Evolutionary conservation across 1,140 invertebrate species (phyloP).

Genomic region (Melipona quadrifasciata): DNA sequence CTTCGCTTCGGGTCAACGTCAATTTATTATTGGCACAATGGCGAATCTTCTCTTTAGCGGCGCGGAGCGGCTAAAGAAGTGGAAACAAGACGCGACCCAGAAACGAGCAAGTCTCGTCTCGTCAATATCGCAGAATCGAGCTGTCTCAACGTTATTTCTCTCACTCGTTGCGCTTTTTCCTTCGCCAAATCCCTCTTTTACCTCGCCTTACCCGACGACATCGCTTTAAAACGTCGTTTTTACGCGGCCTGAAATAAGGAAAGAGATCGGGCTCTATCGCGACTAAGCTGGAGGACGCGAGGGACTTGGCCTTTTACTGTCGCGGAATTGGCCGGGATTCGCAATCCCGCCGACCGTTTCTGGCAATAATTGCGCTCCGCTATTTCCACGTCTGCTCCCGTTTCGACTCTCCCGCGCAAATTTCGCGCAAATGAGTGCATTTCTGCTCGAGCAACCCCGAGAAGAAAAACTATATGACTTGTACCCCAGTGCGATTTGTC

Average conservation of each 20-base stretch:
- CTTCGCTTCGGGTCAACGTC: no score
- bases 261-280: slow-evolving; percentile 29
- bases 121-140: not conserved
- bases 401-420: not conserved
- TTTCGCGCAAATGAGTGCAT: not conserved
- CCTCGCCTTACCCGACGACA: not conserved
- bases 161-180: no score
- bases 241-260: not conserved
- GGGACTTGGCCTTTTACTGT: not conserved
- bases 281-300: not conserved
- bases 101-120: not conserved
- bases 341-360: not conserved
- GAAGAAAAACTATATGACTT: no score
- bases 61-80: not conserved
- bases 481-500: no score
- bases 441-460: not conserved
- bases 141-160: slow-evolving; percentile 17
- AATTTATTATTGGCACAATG: not conserved
- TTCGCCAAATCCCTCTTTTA: not conserved
- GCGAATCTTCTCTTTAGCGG: no score
- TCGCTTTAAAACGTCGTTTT: slow-evolving; percentile 17
- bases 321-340: not conserved
- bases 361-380: not conserved
- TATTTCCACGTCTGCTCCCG: not conserved
- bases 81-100: not conserved